These are phyloP conservation scores for Colinus virginianus DNA, from an alignment of 2,113 vertebrate species.

Conservation along the genomic window DNA sequence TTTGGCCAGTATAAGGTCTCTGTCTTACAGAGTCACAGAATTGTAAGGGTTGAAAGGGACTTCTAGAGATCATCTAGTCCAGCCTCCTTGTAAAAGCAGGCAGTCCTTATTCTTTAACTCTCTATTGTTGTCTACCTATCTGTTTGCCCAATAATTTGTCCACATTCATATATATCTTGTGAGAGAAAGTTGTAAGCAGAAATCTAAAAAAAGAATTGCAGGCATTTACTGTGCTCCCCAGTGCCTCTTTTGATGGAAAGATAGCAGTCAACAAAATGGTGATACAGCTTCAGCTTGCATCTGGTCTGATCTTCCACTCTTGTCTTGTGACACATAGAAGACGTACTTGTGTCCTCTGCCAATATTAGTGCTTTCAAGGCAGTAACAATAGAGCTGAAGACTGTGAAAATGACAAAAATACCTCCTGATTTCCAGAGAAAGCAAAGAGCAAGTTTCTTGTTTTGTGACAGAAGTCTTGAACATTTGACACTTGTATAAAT, in stretches of 20 bases:
- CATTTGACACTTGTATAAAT: neutral
- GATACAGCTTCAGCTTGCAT: neutral
- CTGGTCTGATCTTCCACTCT: neutral
- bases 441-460: neutral
- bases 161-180: neutral
- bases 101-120: neutral
- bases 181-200: neutral
- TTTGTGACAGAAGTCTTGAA: neutral
- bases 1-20: neutral
- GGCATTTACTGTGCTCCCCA: neutral
- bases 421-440: neutral
- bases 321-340: neutral
- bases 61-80: too few relatives aligned
- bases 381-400: neutral
- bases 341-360: neutral
- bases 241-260: neutral
- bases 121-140: neutral
- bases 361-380: neutral
- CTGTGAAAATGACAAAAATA: neutral
- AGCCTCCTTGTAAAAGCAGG: too few relatives aligned
- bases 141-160: neutral
- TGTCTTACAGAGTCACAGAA: neutral
- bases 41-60: too few relatives aligned
- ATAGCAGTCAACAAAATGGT: neutral
- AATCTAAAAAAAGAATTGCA: neutral